These are phyloP conservation scores for Sardinella longiceps DNA, from an alignment of 2,797 vertebrate species.

Conservation along the genomic window DNA sequence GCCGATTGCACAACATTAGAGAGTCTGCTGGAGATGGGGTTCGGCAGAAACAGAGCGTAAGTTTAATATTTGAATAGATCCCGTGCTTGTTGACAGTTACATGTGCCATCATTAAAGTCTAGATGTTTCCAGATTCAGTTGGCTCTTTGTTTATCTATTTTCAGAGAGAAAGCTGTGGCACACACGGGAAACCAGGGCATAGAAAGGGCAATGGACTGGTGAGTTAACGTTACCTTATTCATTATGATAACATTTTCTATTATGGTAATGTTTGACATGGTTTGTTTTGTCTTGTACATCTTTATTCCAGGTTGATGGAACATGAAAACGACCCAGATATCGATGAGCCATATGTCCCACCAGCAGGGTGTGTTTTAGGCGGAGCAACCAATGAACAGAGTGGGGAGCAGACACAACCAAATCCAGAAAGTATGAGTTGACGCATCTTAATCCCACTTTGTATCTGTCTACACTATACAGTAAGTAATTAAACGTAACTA, in stretches of 20 bases:
- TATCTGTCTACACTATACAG: not conserved
- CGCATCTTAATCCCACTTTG: not conserved
- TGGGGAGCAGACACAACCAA: constrained; percentile 55
- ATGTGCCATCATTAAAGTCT: not conserved
- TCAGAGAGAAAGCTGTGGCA: constrained; percentile 88
- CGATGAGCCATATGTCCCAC: constrained; percentile 81
- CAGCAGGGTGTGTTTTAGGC: constrained; percentile 67
- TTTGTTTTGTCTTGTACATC: not conserved
- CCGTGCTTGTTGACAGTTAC: not conserved
- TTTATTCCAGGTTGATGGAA: constrained; percentile 84
- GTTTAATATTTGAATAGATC: constrained; percentile 48
- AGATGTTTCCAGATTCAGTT: constrained; percentile 17
- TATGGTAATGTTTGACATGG: not conserved
- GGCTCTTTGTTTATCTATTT: constrained; percentile 52
- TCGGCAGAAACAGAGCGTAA: constrained; percentile 88
- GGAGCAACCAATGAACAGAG: constrained; percentile 52
- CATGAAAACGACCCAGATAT: constrained; percentile 90
- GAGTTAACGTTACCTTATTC: constrained; percentile 59
- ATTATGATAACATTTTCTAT: not conserved
- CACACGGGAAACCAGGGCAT: constrained; percentile 92
- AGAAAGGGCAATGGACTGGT: constrained; percentile 95
- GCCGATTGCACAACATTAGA: constrained; percentile 87
- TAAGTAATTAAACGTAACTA: not conserved
- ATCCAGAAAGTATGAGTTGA: constrained; percentile 60
- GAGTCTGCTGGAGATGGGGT: constrained; percentile 93